Evolutionary conservation across 1,140 invertebrate species (phyloP), one percentile per base, ranked within the genome.

Genomic region (Drosophila erecta): DNA sequence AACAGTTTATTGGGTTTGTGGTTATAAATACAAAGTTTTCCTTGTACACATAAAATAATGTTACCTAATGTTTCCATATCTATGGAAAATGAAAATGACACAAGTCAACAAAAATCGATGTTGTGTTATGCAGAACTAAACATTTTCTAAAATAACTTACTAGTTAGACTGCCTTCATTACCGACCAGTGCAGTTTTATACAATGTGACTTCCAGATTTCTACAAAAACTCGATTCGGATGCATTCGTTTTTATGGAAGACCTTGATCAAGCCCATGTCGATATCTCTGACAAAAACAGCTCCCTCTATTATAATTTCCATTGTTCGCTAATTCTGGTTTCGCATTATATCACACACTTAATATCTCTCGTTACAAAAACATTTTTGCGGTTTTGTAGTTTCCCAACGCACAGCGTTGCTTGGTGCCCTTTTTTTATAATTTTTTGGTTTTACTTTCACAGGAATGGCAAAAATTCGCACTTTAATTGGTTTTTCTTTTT

Each of bases 31-130:
- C 76, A 84, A 83, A 62, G 35, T 40, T 55, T 80, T 76, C 58
- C 51, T 80, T 86, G 77, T 86, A 84, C 65, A 76, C 61, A 85
- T 86, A 81, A 80, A 81, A 75, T 81, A 77, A 46, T 59, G 69
- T 74, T 69, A 65, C 47, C 54, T 72, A 83, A 67, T 64, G 20
- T 57, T 56, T 35, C 50, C 46, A 67, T 64, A 66, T 41, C 51
- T 54, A 61, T 33, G 27, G 30, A 24, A 56, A 38, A 11, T 53
- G 43, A 41, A 49, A 14, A 49, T 41, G 54, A 35, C 47, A 50
- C 15, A 35, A n/a, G 27, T 51, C 49, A 30, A 51, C 49, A 17
- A 35, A 51, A 35, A 51, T 17, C n/a, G n/a, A 11, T 33, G 24
- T 49, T 17, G 3, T 22, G 17, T 30, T 10, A 30, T 1, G n/a